Evolutionary conservation across 2,113 vertebrate species (phyloP).

Genomic region (Motacilla alba): DNA sequence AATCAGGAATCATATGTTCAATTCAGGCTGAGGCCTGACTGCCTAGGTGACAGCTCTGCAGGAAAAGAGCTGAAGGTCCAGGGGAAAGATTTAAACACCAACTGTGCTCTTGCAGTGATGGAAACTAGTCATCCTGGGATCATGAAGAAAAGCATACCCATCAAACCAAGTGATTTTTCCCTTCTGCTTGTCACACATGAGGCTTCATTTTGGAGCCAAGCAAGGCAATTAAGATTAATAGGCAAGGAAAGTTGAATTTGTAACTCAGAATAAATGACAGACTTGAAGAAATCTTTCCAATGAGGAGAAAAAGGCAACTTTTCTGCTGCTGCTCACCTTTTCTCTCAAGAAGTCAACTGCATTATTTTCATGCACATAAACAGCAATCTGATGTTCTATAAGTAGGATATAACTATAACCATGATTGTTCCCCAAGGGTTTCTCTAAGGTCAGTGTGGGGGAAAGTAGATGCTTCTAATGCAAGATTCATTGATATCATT

Average conservation of each 20-base stretch:
- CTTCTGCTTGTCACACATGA: neutral
- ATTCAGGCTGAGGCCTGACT: neutral
- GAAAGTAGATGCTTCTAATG: neutral
- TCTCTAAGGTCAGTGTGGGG: neutral
- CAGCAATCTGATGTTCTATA: neutral
- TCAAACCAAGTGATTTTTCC: neutral
- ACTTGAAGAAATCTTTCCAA: neutral
- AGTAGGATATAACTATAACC: neutral
- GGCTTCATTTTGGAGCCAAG: neutral
- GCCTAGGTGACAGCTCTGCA: neutral
- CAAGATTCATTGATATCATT: neutral
- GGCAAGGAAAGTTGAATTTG: neutral
- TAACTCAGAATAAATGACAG: neutral
- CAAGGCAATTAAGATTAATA: neutral
- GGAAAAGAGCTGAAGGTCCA: neutral
- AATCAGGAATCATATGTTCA: neutral
- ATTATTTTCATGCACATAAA: neutral
- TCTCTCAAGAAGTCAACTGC: neutral
- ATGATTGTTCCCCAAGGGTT: neutral
- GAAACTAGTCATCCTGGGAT: neutral
- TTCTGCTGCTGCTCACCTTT: neutral
- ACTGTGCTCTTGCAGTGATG: neutral
- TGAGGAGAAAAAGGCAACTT: neutral
- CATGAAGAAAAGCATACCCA: neutral
- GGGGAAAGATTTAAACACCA: neutral